Evolutionary conservation across 2,888 invertebrate species (phyloP).

Genomic region (Platycheirus rosarum): DNA sequence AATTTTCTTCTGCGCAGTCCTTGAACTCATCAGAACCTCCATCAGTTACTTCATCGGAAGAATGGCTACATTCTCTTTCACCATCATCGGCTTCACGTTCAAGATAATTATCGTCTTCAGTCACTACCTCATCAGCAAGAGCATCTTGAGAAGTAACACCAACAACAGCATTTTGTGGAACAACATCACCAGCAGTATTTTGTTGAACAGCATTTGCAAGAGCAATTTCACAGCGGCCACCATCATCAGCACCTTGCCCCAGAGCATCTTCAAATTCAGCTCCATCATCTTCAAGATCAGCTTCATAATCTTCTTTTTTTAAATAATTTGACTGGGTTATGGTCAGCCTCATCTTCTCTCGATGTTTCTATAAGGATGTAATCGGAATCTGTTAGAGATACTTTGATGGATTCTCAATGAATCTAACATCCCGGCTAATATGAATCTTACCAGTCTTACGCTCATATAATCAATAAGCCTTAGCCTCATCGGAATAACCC

Average conservation of each 20-base stretch:
- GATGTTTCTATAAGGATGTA: slow-evolving; percentile 18
- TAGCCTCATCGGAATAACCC: slow-evolving; percentile 33
- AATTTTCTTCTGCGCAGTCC: background rate
- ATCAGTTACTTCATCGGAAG: background rate
- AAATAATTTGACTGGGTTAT: background rate
- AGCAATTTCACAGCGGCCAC: background rate
- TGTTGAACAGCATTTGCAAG: background rate
- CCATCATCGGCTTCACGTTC: background rate
- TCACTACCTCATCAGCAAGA: background rate
- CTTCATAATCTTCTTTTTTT: slow-evolving; percentile 2
- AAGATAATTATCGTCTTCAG: background rate
- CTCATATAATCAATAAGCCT: slow-evolving; percentile 43
- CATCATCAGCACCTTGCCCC: background rate
- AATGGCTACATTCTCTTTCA: background rate
- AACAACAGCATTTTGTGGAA: background rate
- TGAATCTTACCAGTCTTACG: slow-evolving; percentile 30
- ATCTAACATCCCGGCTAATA: slow-evolving; percentile 32
- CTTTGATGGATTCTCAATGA: slow-evolving; percentile 41
- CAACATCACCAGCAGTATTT: background rate
- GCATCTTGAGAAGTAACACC: background rate
- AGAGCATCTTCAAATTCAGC: slow-evolving; percentile 25
- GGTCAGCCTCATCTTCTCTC: background rate
- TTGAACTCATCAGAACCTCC: slow-evolving; percentile 7
- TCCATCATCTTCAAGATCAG: slow-evolving; percentile 7
- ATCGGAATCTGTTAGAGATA: slow-evolving; percentile 21